Evolutionary conservation across 2,113 vertebrate species (phyloP), one percentile per base, ranked within the genome.

Genomic region (Notothenia coriiceps): DNA sequence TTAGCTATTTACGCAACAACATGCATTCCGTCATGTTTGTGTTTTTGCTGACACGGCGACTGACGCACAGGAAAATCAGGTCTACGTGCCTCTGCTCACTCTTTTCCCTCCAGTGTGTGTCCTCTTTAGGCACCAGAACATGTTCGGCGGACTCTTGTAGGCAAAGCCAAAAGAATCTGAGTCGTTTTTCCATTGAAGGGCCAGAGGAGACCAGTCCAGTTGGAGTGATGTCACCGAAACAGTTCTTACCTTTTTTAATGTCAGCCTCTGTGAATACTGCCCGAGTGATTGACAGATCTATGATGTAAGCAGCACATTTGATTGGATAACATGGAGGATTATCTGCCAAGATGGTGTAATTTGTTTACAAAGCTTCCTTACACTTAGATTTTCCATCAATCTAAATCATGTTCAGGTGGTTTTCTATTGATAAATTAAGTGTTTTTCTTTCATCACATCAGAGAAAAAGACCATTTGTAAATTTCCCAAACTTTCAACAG

Each of bases 61-160:
- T 92, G 89, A 91, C 89, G 90, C 88, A 90, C 79, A 85, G 88
- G 89, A 86, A 93, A 92, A 91, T 86, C 74, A 60, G 64, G 74
- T 80, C 70, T 83, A 81, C 74, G 79, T 87, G 90, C 82, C 57
- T 76, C 75, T 14, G 67, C 8, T 65, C 13, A 49, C 79, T 89
- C 65, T 62, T 83, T 89, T 89, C 70, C 80, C 74, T 70, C 62
- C 35, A 40, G 35, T 7, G 35, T 2, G 77, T 80, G 76, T 83
- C 72, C 68, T 90, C 85, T 80, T 88, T 44, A 51, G 50, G 66
- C 60, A 68, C 55, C 70, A 22, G 84, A 55, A 77, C 84, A 63
- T 56, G 59, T 18, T 49, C 52, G 15, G 69, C 52, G 20, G 54
- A 69, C 74, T 55, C 65, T 59, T 10, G 7, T 51, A 54, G 46